These are phyloP conservation scores for Carassius carassius DNA, from an alignment of 2,113 vertebrate species.

Conservation along the genomic window DNA sequence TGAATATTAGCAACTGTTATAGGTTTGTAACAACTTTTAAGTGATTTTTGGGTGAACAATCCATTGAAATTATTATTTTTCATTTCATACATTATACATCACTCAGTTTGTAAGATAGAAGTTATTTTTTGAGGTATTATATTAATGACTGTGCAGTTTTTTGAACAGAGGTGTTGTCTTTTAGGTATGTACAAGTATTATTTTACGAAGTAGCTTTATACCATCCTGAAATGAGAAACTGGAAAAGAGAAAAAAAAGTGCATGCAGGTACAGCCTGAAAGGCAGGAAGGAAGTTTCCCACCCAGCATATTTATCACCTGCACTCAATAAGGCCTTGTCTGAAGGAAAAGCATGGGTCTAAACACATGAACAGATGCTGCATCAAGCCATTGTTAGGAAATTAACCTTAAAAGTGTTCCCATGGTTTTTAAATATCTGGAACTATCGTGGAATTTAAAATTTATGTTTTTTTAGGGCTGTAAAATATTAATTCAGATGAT, in stretches of 20 bases:
- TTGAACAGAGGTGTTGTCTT: not conserved
- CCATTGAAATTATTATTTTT: not conserved
- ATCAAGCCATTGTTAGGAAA: not conserved
- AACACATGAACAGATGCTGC: not conserved
- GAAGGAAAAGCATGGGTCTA: conserved; percentile 36
- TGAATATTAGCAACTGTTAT: too few species aligned
- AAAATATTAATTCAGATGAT: not conserved
- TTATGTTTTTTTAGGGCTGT: not conserved
- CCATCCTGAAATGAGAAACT: not conserved
- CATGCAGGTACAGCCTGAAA: conserved; percentile 24
- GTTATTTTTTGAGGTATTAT: not conserved
- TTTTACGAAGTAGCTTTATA: not conserved
- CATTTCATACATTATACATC: not conserved
- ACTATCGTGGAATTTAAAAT: not conserved
- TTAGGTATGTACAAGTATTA: not conserved
- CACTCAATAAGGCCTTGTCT: conserved; percentile 60
- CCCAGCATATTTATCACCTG: conserved; percentile 57
- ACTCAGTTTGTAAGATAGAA: not conserved
- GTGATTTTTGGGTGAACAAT: too few species aligned
- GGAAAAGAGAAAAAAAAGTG: not conserved
- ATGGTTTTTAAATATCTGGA: not conserved
- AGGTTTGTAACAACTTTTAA: too few species aligned
- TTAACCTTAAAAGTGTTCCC: not conserved
- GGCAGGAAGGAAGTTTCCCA: conserved; percentile 41
- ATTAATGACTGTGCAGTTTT: not conserved